phyloP scores from a whole-genome alignment of 2,113 vertebrate species.

The Etheostoma spectabile region DNA sequence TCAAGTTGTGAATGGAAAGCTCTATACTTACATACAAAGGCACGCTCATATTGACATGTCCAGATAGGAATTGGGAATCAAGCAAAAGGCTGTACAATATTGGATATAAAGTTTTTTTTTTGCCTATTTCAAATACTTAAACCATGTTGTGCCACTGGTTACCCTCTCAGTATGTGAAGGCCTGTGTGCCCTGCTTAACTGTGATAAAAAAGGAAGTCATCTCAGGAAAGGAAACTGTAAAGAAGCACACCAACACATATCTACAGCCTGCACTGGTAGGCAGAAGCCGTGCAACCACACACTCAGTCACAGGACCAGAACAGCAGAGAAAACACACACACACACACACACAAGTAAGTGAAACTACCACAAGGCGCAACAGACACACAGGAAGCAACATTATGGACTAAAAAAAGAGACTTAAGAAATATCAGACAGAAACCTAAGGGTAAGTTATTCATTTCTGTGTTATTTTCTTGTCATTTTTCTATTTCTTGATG shows the following conservation, averaged over 20 bases:
- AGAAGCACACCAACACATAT: neutral
- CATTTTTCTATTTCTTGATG: neutral
- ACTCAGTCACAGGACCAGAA: constrained; percentile 50
- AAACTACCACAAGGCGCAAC: constrained; percentile 8
- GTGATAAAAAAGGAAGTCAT: constrained; percentile 51
- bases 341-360: neutral
- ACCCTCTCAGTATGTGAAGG: neutral
- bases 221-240: constrained; percentile 28
- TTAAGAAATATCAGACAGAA: no score
- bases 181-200: neutral
- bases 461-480: neutral
- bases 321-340: constrained; percentile 1
- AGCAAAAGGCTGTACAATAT: neutral
- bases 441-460: constrained; percentile 24
- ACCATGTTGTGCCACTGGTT: neutral
- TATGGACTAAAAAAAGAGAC: neutral
- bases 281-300: constrained; percentile 42
- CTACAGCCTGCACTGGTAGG: neutral
- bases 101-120: neutral
- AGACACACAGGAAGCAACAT: constrained; percentile 40
- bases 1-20: neutral
- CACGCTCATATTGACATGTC: neutral
- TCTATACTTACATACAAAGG: neutral
- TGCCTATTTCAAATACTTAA: neutral
- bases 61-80: neutral